phyloP scores from a whole-genome alignment of 2,113 vertebrate genomes.

The Brachionichthys hirsutus region DNA sequence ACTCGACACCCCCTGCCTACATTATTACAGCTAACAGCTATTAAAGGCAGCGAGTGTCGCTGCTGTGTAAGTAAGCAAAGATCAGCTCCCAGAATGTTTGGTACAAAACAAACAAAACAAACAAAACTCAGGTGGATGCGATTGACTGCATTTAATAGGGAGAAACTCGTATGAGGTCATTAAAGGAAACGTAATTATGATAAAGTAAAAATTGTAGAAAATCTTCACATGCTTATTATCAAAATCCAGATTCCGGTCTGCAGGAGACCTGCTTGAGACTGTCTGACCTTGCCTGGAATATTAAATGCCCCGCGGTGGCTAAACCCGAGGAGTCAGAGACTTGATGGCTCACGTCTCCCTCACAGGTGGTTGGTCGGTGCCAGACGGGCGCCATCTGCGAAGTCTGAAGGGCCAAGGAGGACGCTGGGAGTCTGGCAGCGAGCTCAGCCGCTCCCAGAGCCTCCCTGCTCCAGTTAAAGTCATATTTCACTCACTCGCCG shows the following conservation, averaged over 20 bases:
- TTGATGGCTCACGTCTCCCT: conserved; percentile 29
- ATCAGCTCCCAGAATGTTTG: conserved; percentile 16
- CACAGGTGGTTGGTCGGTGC: conserved; percentile 58
- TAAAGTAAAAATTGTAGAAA: conserved; percentile 7
- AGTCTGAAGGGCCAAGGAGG: conserved; percentile 55
- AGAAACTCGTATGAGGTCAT: conserved; percentile 40
- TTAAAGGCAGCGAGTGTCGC: conserved; percentile 10
- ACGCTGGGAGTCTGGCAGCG: conserved; percentile 53
- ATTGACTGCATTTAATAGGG: conserved; percentile 9
- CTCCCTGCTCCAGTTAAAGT: conserved; percentile 49
- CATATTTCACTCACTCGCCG: conserved; percentile 56
- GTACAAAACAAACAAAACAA: conserved; percentile 16
- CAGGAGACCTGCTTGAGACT: conserved; percentile 9
- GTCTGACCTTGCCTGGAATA: conserved; percentile 50
- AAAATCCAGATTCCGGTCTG: conserved; percentile 1
- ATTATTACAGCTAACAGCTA: conserved; percentile 28
- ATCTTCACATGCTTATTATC: not conserved
- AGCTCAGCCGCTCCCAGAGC: conserved; percentile 37
- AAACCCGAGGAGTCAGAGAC: conserved; percentile 41
- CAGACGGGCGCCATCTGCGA: conserved; percentile 55
- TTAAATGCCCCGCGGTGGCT: conserved; percentile 39
- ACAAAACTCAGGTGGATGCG: too few relatives aligned
- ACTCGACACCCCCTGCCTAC: conserved; percentile 14
- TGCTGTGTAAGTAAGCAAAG: conserved; percentile 17
- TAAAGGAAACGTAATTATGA: conserved; percentile 30